Conservation (phyloP, 2,888 invertebrate genomes). For the Leucophenga montana region DNA sequence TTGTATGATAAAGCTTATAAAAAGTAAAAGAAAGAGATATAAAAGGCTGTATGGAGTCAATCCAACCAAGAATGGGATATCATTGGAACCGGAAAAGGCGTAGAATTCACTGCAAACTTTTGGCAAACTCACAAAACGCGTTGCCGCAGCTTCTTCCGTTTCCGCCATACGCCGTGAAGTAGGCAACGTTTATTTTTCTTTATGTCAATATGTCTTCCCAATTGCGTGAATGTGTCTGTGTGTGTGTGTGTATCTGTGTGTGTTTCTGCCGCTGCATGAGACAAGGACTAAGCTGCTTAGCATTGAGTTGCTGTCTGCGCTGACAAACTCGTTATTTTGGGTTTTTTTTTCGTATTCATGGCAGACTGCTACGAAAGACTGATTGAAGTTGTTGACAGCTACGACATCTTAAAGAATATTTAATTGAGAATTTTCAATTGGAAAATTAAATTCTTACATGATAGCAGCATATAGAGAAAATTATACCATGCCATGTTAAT, state of each 20-base stretch:
- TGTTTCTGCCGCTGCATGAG: background rate
- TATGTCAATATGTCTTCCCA: too few species aligned
- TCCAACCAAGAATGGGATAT: too few species aligned
- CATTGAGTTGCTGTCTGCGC: conserved; percentile 3
- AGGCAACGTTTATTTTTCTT: conserved; percentile 11
- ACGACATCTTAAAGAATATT: too few species aligned
- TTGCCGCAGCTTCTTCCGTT: conserved; percentile 5
- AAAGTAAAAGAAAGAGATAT: background rate
- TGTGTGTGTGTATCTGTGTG: background rate
- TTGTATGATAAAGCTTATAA: conserved; percentile 8
- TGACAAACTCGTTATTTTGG: too few species aligned
- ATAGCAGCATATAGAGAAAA: too few species aligned
- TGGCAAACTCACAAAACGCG: conserved; percentile 8
- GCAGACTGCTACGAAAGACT: too few species aligned
- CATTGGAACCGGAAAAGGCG: too few species aligned
- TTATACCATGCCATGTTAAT: background rate
- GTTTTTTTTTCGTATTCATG: too few species aligned
- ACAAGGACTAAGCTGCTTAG: conserved; percentile 16
- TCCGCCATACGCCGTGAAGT: conserved; percentile 16
- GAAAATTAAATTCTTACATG: too few species aligned
- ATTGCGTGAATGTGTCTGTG: background rate
- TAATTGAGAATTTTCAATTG: too few species aligned
- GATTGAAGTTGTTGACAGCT: too few species aligned
- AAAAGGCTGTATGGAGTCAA: background rate
- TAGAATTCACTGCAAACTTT: background rate